Evolutionary conservation across 2,797 vertebrate genomes (phyloP).

Genomic region (Lacerta viridis): DNA sequence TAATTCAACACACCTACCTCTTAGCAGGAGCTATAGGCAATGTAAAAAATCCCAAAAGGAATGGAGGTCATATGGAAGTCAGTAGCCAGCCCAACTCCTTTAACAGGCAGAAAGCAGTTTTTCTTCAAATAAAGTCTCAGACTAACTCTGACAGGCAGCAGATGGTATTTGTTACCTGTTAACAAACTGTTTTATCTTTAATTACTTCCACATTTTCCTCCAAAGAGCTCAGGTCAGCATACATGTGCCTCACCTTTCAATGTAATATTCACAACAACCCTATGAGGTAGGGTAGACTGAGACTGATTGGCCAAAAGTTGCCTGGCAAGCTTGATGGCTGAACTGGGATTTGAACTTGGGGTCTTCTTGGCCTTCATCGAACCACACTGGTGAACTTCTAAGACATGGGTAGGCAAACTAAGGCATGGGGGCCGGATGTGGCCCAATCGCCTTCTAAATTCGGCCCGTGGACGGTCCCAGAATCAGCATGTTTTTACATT

Average conservation of each 20-base stretch:
- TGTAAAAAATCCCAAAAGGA: no score
- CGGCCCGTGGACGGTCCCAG: no score
- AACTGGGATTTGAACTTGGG: not conserved
- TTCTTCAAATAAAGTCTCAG: no score
- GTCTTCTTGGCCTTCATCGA: not conserved
- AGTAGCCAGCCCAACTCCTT: not conserved
- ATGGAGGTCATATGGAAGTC: no score
- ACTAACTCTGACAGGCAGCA: not conserved
- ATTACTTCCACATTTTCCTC: no score
- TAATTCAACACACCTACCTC: not conserved
- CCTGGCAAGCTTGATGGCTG: not conserved
- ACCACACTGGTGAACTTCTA: not conserved
- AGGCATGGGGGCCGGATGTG: no score
- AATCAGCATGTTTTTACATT: no score
- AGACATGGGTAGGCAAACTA: not conserved
- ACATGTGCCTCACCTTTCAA: not conserved
- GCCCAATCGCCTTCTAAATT: no score
- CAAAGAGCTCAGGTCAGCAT: not conserved
- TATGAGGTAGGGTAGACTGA: not conserved
- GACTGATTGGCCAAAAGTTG: not conserved
- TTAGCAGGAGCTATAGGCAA: not conserved
- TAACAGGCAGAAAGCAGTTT: not conserved
- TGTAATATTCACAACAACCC: not conserved
- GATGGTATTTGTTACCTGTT: not conserved
- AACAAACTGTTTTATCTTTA: not conserved